phyloP scores from a whole-genome alignment of 1,140 invertebrate genomes.

The Penaeus chinensis region DNA sequence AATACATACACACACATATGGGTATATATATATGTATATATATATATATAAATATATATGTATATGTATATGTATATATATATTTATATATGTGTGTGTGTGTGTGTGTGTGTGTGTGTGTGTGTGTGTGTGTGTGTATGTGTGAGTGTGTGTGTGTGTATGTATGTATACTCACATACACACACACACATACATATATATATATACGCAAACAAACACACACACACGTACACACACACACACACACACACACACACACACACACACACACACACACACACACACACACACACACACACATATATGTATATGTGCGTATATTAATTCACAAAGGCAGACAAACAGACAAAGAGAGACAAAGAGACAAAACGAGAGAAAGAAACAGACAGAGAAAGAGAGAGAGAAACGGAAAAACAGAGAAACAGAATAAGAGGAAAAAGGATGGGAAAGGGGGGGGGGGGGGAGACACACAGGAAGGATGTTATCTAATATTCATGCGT shows the following conservation, averaged over 20 bases:
- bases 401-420: neutral
- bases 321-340: too few species aligned
- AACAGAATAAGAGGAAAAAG: neutral
- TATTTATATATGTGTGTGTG: neutral
- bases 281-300: too few species aligned
- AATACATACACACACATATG: constrained; percentile 5
- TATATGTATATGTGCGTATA: too few species aligned
- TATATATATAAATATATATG: constrained; percentile 5
- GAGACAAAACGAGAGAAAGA: too few species aligned
- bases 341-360: too few species aligned
- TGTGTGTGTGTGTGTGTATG: neutral
- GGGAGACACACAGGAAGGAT: too few species aligned
- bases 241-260: too few species aligned
- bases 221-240: too few species aligned
- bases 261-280: too few species aligned
- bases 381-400: too few species aligned
- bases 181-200: neutral
- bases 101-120: neutral
- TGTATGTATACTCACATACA: constrained; percentile 6
- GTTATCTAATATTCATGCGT: too few species aligned
- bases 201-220: neutral
- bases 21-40: constrained; percentile 15
- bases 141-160: neutral
- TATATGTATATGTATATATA: neutral
- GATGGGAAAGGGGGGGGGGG: neutral